Evolutionary conservation across 2,797 vertebrate genomes (phyloP), one percentile per base, ranked within the genome.

Genomic region (Chiloscyllium punctatum): DNA sequence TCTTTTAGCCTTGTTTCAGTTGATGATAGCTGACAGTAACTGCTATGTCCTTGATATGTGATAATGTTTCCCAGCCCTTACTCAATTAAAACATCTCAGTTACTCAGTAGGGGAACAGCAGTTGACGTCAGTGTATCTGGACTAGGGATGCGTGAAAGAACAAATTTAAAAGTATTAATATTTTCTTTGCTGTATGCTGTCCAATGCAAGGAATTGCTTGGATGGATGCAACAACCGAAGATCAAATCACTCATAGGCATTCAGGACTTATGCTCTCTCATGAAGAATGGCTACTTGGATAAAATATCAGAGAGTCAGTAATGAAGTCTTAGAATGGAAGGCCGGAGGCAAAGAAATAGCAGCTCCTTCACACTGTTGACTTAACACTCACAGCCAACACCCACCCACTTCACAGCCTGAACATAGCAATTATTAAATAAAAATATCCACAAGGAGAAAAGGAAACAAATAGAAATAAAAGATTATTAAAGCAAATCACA

Each of bases 21-120:
- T 94, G 94, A 72, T 94, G 42, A 71, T 94, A 53, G 71, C 25
- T 72, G 71, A 94, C 94, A 94, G 48, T 74, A 53, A 94, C 37
- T 91, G 57, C 9, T 37, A 69, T 69, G 66, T n/a, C 62, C 66
- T 74, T 94, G 87, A 53, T 74, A 48, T 51, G 8, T 74, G 23
- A 74, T 74, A 6, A 74, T 53, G 69, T 71, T 92, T 69, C 66
- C 90, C 37, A 42, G 66, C 69, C 68, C 68, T 37, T 69, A 37
- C n/a, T 92, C 90, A 68, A 42, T 84, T 84, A 84, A 37, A 42
- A 84, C 79, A 84, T 84, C 79, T 84, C 82, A 84, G 33, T 21
- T 92, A 66, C 15, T 33, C 30, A 62, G 30, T n/a, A 16, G 30
- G 90, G 37, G 37, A 68, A 69, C 90, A 23, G 42, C 90, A 53